Evolutionary conservation across 2,113 vertebrate genomes (phyloP), one percentile per base, ranked within the genome.

Genomic region (Motacilla alba): DNA sequence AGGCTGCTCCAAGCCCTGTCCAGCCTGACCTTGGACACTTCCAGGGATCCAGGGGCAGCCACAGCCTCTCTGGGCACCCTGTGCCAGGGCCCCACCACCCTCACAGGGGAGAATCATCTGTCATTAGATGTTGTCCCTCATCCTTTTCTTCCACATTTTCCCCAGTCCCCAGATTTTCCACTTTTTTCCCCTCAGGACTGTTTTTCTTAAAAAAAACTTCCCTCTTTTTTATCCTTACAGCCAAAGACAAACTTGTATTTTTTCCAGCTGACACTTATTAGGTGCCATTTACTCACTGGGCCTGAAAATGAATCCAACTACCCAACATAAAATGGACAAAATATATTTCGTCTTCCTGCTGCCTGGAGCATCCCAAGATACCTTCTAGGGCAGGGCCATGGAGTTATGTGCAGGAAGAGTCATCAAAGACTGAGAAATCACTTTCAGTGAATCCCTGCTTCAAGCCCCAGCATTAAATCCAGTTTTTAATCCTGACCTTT

Each of bases 1-100:
- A 74, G 28, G 10, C 0, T 52, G 27, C 2, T 50, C 28, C 59
- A 50, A 58, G 14, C 5, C 6, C 17, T 0, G 0, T 63, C 66
- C 49, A 72, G 0, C 49, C 58, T 50, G 43, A 10, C 18, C 23
- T 67, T 13, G 60, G 28, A 3, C 52, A 46, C 15, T 67, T 7
- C 23, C 69, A 89, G 37, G 52, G 60, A 67, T 74, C 26, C 52
- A 59, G 77, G 33, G 11, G 15, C 60, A 82, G 37, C 39, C 60
- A 46, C 77, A 82, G 39, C 53, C 67, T 15, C 53, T 66, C 33
- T 52, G 33, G 52, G 4, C 0, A 88, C 0, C 9, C 67, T 74
- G 15, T 59, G 17, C 60, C 77, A 59, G 23, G 7, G 1, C 11
- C 39, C 52, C 7, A 0, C 2, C 39, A 53, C 11, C 24, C 33